Base-by-base conservation (phyloP, 2,888 invertebrate genomes). In the Pardosa pseudoannulata region DNA sequence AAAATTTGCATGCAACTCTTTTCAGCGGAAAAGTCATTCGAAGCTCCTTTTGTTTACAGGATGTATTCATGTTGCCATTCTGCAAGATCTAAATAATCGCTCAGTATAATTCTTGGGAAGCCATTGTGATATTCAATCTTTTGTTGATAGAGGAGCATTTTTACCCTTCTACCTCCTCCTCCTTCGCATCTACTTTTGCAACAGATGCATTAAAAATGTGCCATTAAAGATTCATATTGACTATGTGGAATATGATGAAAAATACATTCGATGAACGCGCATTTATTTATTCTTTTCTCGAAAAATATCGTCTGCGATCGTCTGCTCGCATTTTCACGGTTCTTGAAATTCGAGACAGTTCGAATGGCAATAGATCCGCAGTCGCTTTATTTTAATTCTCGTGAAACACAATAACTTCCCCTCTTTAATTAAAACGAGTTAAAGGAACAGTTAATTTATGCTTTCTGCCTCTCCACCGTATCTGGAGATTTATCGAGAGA, bases 11-110 rank as follows among this genome's bases (percentile, higher is more conserved):
- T 67, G 36, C 9, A 36, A 0, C 9, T 36, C n/a, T 31, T 50
- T 27, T 5, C 23, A 23, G 11, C 1, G 32, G n/a, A 1, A 31
- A 19, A 31, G n/a, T n/a, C 67, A 36, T 36, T 19, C 19, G 67
- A 65, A n/a, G 6, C 29, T 29, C 11, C 23, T n/a, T n/a, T 7
- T 67, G 56, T 56, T 23, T 56, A 56, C 56, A 6, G 5, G 19
- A 23, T 6, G 5, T 56, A 56, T 56, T 23, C 16, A 56, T 56
- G 56, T 56, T 56, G 56, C 56, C 56, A 56, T 56, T 56, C 56
- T 16, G 56, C 11, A 23, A 11, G 23, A 5, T 56, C 1, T 56
- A 56, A 56, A 56, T 56, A 56, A 56, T 56, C 56, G 5, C 56
- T 3, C 56, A 23, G 16, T 56, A 56, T 56, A 23, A 7, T 36